These are phyloP conservation scores for Clistopyga incitator DNA, from an alignment of 2,888 invertebrate genomes.

Conservation along the genomic window DNA sequence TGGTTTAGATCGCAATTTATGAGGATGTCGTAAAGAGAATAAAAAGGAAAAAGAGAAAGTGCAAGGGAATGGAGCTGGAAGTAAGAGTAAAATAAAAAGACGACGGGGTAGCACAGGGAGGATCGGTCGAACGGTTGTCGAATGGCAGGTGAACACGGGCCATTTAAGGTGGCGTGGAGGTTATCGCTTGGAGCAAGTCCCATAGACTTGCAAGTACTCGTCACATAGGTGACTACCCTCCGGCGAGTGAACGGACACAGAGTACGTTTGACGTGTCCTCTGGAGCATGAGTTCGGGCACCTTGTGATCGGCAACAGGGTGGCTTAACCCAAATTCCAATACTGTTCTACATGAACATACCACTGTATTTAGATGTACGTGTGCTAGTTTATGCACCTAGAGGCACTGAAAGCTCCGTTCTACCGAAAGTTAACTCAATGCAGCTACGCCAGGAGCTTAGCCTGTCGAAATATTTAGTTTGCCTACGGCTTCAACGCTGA, in stretches of 20 bases:
- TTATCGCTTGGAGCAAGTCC: constrained; percentile 33
- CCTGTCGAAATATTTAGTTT: constrained; percentile 45
- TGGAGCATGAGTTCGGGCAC: constrained; percentile 20
- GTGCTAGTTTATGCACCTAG: constrained; percentile 7
- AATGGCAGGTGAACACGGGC: constrained; percentile 40
- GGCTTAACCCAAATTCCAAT: constrained; percentile 28
- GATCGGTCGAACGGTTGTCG: constrained; percentile 6
- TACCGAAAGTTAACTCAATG: constrained; percentile 34
- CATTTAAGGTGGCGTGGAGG: constrained; percentile 23
- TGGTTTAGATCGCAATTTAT: constrained; percentile 28
- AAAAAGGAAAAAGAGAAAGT: not conserved
- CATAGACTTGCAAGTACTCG: constrained; percentile 38
- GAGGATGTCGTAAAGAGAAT: constrained; percentile 26
- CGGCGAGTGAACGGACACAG: constrained; percentile 32
- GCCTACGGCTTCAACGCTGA: constrained; percentile 41
- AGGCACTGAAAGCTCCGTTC: constrained; percentile 24
- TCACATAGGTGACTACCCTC: constrained; percentile 37
- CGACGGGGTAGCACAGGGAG: not conserved
- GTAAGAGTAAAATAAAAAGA: constrained; percentile 2
- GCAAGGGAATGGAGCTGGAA: not conserved
- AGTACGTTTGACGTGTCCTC: constrained; percentile 40
- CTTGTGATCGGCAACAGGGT: constrained; percentile 45
- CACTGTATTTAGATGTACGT: constrained; percentile 3
- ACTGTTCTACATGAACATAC: constrained; percentile 8
- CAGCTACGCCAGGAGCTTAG: constrained; percentile 30